These are phyloP conservation scores for Leptodactylus fuscus DNA, from an alignment of 2,113 vertebrate species.

Conservation along the genomic window DNA sequence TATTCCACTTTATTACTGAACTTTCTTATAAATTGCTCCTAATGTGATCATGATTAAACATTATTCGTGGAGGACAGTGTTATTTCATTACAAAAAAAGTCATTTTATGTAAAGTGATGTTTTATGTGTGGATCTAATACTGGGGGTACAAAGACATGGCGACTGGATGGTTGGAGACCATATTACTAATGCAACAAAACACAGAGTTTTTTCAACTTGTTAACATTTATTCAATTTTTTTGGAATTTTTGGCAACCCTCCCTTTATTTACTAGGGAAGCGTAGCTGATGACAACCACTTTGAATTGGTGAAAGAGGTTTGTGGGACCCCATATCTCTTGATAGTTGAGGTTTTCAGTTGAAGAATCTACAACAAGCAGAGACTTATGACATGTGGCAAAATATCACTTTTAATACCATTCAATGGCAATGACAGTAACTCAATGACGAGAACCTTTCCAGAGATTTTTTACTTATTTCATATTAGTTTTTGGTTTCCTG, in stretches of 20 bases:
- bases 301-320: too few species aligned
- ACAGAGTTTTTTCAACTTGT: not conserved
- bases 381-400: too few species aligned
- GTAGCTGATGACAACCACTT: too few species aligned
- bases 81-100: conserved; percentile 65
- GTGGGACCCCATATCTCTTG: too few species aligned
- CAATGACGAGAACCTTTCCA: too few species aligned
- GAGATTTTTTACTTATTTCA: too few species aligned
- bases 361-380: too few species aligned
- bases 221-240: not conserved
- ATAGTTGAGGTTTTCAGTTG: too few species aligned
- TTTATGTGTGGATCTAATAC: conserved; percentile 17
- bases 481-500: conserved; percentile 40
- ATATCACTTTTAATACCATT: too few species aligned
- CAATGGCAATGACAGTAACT: too few species aligned
- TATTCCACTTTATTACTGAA: conserved; percentile 82
- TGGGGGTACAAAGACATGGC: not conserved
- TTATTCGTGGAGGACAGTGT: conserved; percentile 71
- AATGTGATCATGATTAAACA: conserved; percentile 85
- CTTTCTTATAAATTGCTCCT: conserved; percentile 81
- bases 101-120: conserved; percentile 39
- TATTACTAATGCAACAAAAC: not conserved
- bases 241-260: not conserved
- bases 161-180: not conserved
- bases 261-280: too few species aligned